A percentile compares a stretch with the other conserved stretches of the same genome.
Conservation (phyloP, 2,113 vertebrate genomes). For the Stictonetta naevosa region DNA sequence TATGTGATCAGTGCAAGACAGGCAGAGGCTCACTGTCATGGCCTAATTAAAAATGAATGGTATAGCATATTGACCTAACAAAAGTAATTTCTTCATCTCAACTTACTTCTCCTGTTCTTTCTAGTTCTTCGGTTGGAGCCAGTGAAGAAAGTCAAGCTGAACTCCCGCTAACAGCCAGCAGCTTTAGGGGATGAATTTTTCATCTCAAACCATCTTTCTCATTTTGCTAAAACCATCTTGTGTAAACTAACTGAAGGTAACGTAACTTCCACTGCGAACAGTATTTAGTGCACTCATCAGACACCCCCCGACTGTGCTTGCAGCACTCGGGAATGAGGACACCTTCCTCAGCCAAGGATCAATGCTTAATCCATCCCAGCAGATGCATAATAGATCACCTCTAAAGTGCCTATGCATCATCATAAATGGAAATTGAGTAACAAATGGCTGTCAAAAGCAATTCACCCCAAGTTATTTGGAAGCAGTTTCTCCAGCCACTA, state of each 20-base stretch:
- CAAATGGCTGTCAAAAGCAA: slow-evolving; percentile 45
- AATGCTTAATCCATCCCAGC: not conserved
- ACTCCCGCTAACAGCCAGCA: not conserved
- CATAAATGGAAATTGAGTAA: slow-evolving; percentile 21
- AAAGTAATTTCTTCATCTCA: slow-evolving; percentile 47
- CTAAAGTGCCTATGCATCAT: not conserved
- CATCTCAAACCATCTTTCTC: not conserved
- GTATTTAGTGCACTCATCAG: not conserved
- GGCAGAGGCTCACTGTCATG: not conserved
- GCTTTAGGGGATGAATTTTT: not conserved
- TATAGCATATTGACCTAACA: slow-evolving; percentile 22
- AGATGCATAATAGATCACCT: not conserved
- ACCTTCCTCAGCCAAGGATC: not conserved
- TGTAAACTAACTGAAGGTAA: not conserved
- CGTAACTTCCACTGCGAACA: not conserved
- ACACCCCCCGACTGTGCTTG: not conserved
- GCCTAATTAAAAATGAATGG: slow-evolving; percentile 41
- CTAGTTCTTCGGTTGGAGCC: not conserved
- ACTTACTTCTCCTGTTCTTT: not conserved
- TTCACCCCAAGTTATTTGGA: slow-evolving; percentile 23
- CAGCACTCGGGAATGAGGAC: not conserved
- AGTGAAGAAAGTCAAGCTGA: not conserved
- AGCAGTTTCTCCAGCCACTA: slow-evolving; percentile 13
- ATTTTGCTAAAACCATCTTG: not conserved
- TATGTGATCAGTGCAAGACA: not conserved